Base-by-base conservation (phyloP, 2,888 invertebrate genomes). In the Gasteruption jaculator region DNA sequence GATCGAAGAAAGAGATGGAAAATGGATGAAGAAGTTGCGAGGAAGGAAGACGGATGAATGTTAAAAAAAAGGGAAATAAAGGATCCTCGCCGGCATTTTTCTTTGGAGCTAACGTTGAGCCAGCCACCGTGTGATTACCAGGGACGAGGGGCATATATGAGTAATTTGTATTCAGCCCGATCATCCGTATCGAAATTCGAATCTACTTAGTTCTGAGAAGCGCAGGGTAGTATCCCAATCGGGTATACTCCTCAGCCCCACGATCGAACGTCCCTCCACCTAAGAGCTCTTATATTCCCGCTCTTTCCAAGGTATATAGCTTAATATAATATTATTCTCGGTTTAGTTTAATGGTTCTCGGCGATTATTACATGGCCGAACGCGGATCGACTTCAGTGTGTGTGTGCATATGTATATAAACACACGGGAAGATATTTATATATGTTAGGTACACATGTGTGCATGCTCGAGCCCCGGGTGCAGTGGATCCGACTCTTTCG, bases 131-230 rank as follows among this genome's bases (percentile, higher is more conserved):
- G 68, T 68, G 68, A 69, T 68, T 69, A 69, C 67, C 60, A 54
- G 50, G 53, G 60, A 57, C 54, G 61, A 55, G 59, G 57, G 58
- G 64, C 58, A 68, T 63, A 66, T 69, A 67, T 67, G 66, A 70
- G 70, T 69, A 70, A 70, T 70, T 70, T 70, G 70, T 70, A 70
- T 70, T 69, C 70, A 69, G 68, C 68, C 64, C 67, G 69, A 68
- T 69, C 69, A 69, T 69, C 69, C 70, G 69, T 70, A 70, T 69
- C 70, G 68, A 70, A 70, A 70, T 69, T 70, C 70, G 66, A 69
- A 70, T 70, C 70, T 70, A 69, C 69, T 70, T 70, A 70, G 70
- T 70, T 70, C 70, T 69, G 68, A 68, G 68, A 69, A 68, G 65
- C 62, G 49, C 50, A 51, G 50, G 56, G 53, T 56, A 52, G 51